Evolutionary conservation across 1,140 invertebrate genomes (phyloP).

Genomic region (Thaumatotibia leucotreta): DNA sequence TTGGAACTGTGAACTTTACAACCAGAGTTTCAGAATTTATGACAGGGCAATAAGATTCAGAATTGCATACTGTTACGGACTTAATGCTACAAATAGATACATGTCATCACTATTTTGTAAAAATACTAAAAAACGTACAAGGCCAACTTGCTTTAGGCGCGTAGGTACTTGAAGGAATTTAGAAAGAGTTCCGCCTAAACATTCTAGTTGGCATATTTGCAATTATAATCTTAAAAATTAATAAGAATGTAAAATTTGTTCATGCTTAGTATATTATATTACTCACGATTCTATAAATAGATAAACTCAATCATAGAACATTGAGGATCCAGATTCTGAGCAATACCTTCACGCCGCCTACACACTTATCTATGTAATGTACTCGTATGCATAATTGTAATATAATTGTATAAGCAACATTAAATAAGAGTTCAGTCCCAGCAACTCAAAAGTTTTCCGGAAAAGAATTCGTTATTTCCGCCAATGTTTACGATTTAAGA

Average conservation of each 20-base stretch:
- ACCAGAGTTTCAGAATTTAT: neutral
- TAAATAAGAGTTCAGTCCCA: no score
- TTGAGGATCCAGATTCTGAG: neutral
- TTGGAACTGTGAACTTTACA: neutral
- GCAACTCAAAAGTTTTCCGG: no score
- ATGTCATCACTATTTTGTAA: neutral
- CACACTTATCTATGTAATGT: no score
- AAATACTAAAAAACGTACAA: neutral
- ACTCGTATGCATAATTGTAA: no score
- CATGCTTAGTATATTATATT: neutral
- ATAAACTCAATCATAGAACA: neutral
- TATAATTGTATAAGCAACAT: no score
- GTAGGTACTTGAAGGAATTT: neutral
- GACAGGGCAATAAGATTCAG: neutral
- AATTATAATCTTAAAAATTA: no score
- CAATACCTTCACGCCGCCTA: neutral
- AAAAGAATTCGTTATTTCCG: no score
- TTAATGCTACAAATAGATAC: neutral
- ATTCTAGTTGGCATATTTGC: no score
- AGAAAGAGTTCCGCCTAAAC: no score
- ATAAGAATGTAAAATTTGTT: neutral
- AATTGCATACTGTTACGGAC: neutral
- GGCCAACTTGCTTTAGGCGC: neutral
- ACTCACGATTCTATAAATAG: neutral
- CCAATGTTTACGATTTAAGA: no score